Percentiles rank a stretch among this genome's conserved stretches.
Evolutionary conservation across 2,113 vertebrate species (phyloP).

Genomic region (Excalfactoria chinensis): DNA sequence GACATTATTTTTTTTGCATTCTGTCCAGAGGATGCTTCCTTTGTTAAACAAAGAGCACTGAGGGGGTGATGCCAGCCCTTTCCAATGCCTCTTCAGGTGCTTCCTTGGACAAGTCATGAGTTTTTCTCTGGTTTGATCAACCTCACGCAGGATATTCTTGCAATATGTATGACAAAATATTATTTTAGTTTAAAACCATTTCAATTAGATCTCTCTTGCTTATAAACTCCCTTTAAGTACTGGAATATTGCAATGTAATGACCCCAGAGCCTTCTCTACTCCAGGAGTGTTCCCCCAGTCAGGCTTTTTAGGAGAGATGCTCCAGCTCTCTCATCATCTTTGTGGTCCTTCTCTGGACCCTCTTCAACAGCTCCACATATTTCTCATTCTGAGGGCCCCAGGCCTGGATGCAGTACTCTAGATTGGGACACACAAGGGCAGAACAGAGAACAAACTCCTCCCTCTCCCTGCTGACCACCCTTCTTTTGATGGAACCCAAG

Average conservation of each 20-base stretch:
- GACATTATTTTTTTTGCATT: too few relatives aligned
- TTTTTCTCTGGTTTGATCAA: too few relatives aligned
- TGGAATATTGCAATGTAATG: neutral
- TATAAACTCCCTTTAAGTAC: neutral
- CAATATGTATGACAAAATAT: too few relatives aligned
- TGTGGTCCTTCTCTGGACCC: neutral
- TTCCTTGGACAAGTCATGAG: too few relatives aligned
- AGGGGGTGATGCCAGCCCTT: too few relatives aligned
- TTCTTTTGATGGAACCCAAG: neutral
- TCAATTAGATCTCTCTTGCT: neutral
- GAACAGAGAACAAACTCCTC: neutral
- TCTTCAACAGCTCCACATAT: neutral
- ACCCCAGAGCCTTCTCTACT: neutral
- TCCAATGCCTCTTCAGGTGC: too few relatives aligned
- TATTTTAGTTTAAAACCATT: neutral
- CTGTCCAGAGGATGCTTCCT: too few relatives aligned
- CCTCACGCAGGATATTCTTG: too few relatives aligned
- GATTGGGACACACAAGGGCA: neutral
- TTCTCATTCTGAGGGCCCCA: neutral
- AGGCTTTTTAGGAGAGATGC: neutral
- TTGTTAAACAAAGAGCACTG: too few relatives aligned
- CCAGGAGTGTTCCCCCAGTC: neutral
- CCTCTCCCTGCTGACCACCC: neutral
- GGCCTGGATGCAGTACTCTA: neutral
- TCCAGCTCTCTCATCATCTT: neutral